A percentile compares a stretch with the other conserved stretches of the same genome.
Conservation (phyloP, 2,888 invertebrate genomes). For the Orgyia antiqua region DNA sequence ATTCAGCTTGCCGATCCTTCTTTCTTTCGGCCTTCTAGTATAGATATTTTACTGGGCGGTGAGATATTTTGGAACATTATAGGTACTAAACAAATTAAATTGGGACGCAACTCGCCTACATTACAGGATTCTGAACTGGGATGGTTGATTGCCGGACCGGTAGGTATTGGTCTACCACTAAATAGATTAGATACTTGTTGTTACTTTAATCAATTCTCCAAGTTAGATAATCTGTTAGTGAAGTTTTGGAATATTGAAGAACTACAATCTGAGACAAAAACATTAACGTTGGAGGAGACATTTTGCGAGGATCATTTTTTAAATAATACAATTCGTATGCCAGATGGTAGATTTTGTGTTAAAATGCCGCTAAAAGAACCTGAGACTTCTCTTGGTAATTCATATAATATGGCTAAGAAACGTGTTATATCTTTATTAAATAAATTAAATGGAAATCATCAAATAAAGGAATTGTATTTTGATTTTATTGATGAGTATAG, state of each 20-base stretch:
- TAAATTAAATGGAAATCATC: background rate
- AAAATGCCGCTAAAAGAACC: conserved; percentile 14
- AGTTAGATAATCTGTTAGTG: background rate
- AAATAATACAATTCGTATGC: conserved; percentile 8
- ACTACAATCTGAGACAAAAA: conserved; percentile 4
- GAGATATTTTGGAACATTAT: conserved; percentile 1
- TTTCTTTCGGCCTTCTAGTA: background rate
- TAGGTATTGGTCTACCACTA: background rate
- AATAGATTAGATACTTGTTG: no score
- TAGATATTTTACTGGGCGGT: background rate
- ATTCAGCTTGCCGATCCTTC: conserved; percentile 1
- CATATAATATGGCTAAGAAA: conserved; percentile 3
- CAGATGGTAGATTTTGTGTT: conserved; percentile 15
- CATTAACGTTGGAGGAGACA: conserved; percentile 11
- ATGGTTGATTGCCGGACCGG: background rate
- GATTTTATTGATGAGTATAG: conserved; percentile 5
- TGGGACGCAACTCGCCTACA: background rate
- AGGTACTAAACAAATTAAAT: background rate
- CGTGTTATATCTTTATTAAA: conserved; percentile 1
- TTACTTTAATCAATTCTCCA: background rate
- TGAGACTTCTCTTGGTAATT: conserved; percentile 3
- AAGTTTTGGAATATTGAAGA: conserved; percentile 16
- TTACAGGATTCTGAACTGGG: conserved; percentile 1
- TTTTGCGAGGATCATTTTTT: conserved; percentile 14
- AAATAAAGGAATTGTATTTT: background rate